Conservation (phyloP, 2,113 vertebrate species). For the Lampris megalopsis region DNA sequence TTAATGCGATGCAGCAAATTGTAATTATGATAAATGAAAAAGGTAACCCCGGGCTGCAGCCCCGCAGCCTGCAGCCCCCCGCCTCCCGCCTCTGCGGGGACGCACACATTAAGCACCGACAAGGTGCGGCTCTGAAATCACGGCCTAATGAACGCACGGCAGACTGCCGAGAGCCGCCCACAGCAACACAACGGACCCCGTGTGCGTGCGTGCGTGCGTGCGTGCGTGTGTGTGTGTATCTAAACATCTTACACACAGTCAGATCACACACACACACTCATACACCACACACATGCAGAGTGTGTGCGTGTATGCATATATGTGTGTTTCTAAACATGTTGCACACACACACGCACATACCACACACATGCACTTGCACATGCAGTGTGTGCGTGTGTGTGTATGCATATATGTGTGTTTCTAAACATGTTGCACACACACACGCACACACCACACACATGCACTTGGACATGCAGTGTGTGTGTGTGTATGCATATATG, state of each 20-base stretch:
- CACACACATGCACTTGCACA: too few species aligned
- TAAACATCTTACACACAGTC: too few species aligned
- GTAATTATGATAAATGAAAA: conserved; percentile 63
- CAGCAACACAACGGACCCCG: background rate
- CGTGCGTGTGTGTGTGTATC: too few species aligned
- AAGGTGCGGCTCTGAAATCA: conserved; percentile 27
- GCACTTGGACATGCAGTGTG: background rate
- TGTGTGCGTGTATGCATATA: conserved; percentile 14
- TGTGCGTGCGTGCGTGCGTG: conserved; percentile 1
- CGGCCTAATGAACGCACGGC: conserved; percentile 42
- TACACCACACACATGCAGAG: background rate
- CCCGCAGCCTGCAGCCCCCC: conserved; percentile 25
- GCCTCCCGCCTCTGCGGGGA: conserved; percentile 13
- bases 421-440: background rate
- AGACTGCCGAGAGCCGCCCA: conserved; percentile 5
- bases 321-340: conserved; percentile 7
- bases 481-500: background rate
- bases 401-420: conserved; percentile 2
- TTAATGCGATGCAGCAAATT: conserved; percentile 49
- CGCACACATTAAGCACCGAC: conserved; percentile 44
- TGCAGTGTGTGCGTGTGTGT: too few species aligned
- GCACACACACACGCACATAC: too few species aligned
- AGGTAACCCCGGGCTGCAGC: conserved; percentile 38
- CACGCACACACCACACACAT: too few species aligned
- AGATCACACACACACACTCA: too few species aligned